A percentile compares a stretch with the other conserved stretches of the same genome.
These are phyloP conservation scores for Arbacia lixula DNA, from an alignment of 53 echinoderm and acorn worm species.

Conservation along the genomic window DNA sequence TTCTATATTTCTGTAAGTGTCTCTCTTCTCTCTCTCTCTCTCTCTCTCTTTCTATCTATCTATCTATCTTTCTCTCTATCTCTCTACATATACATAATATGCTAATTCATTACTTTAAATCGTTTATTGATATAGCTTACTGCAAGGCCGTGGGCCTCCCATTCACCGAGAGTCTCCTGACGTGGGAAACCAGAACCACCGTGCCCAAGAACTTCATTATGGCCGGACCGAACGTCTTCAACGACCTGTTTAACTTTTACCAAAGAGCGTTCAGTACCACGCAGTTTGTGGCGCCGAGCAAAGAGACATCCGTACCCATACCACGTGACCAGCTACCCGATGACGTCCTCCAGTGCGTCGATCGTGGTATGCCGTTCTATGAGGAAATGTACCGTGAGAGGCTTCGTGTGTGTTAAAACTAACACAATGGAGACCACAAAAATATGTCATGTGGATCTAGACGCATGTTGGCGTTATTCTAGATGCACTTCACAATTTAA, in stretches of 20 bases:
- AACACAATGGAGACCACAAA: too few relatives aligned
- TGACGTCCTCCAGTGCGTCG: constrained; percentile 8
- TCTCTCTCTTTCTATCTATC: too few relatives aligned
- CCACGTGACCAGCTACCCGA: constrained; percentile 12
- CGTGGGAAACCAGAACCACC: neutral
- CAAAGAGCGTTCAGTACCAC: constrained; percentile 16
- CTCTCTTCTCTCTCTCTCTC: too few relatives aligned
- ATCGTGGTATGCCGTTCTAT: constrained; percentile 1
- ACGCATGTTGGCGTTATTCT: too few relatives aligned
- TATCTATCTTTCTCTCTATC: too few relatives aligned
- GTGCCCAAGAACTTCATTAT: neutral
- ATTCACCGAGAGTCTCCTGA: constrained; percentile 6
- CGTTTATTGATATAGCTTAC: too few relatives aligned
- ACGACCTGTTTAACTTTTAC: neutral
- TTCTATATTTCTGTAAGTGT: too few relatives aligned
- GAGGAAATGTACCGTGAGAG: neutral
- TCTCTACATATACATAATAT: too few relatives aligned
- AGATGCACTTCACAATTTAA: too few relatives aligned
- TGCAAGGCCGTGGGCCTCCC: constrained; percentile 22
- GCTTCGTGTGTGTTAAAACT: too few relatives aligned
- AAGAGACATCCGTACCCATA: neutral
- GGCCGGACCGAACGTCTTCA: neutral
- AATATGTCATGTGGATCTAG: too few relatives aligned
- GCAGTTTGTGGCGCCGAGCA: neutral
- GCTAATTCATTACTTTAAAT: too few relatives aligned